Conservation (phyloP, 2,797 vertebrate species). For the Epinephelus coioides region DNA sequence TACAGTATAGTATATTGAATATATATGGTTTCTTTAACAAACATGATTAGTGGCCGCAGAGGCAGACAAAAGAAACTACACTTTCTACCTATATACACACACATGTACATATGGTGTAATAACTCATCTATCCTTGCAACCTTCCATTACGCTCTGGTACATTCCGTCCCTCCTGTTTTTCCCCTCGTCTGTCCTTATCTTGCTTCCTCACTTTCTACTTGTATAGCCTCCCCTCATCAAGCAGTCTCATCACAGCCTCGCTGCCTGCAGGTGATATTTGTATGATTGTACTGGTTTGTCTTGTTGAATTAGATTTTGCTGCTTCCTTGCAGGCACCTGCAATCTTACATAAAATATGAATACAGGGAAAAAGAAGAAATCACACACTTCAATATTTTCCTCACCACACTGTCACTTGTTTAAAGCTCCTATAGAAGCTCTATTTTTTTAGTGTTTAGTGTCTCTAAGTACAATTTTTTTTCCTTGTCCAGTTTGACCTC, state of each 20-base stretch:
- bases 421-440: background rate
- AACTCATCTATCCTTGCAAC: background rate
- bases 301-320: conserved; percentile 39
- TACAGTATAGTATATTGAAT: background rate
- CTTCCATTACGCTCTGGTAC: background rate
- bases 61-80: background rate
- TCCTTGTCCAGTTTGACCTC: background rate
- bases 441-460: background rate
- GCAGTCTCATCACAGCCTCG: conserved; percentile 37
- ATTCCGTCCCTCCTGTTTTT: background rate
- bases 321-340: conserved; percentile 25
- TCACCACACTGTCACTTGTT: background rate
- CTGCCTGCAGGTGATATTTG: conserved; percentile 45
- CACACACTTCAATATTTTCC: background rate
- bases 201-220: background rate
- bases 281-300: conserved; percentile 54
- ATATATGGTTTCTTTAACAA: background rate
- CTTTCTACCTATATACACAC: background rate
- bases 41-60: background rate
- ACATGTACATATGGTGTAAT: background rate
- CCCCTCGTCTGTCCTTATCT: conserved; percentile 26
- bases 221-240: conserved; percentile 20
- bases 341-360: conserved; percentile 43
- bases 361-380: conserved; percentile 11
- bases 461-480: background rate